Evolutionary conservation across 2,888 invertebrate species (phyloP).

Genomic region (Cantharis nigra): DNA sequence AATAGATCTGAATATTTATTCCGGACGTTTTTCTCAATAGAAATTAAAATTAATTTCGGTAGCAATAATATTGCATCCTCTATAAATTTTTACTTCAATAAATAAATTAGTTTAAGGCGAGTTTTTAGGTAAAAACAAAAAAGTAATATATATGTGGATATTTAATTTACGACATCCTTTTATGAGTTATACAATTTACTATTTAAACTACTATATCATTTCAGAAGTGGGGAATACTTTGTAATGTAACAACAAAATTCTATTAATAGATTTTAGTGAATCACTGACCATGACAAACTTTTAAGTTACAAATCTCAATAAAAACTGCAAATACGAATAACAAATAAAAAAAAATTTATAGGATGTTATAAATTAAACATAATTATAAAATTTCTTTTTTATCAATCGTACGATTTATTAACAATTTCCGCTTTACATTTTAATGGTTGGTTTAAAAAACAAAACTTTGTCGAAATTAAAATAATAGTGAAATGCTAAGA

Average conservation of each 20-base stretch:
- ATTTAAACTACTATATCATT: neutral
- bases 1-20: too few relatives aligned
- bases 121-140: neutral
- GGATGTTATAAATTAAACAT: neutral
- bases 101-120: neutral
- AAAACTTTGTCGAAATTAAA: neutral
- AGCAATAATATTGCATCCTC: too few relatives aligned
- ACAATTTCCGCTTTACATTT: neutral
- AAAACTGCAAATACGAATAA: neutral
- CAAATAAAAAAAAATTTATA: neutral
- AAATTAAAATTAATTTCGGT: too few relatives aligned
- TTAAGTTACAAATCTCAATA: neutral
- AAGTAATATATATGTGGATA: neutral
- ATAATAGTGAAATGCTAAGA: neutral
- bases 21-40: too few relatives aligned
- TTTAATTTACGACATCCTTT: neutral
- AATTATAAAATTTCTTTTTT: neutral
- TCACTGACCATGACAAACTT: neutral
- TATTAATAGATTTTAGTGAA: neutral
- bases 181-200: neutral
- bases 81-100: neutral
- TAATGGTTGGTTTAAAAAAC: neutral
- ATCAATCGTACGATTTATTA: neutral
- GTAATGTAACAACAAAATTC: neutral
- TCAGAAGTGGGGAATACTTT: neutral